phyloP scores from a whole-genome alignment of 1,140 invertebrate species.

The Papilio polytes region DNA sequence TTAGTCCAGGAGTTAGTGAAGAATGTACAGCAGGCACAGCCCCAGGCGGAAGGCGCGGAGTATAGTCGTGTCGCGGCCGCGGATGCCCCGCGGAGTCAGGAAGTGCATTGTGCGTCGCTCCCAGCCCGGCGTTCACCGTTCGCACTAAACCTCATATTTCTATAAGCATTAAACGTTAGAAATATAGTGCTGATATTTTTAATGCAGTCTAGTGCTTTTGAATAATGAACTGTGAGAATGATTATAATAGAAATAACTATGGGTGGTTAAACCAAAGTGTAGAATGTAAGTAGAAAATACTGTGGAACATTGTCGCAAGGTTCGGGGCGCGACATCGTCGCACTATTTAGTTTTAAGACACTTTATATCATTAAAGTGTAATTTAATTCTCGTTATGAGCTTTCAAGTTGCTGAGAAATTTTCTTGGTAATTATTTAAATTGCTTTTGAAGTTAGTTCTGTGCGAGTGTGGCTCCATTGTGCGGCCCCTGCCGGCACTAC shows the following conservation, averaged over 20 bases:
- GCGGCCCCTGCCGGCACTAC: conserved; percentile 1
- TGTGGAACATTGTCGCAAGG: background rate
- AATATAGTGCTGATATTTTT: conserved; percentile 1
- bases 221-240: background rate
- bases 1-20: background rate
- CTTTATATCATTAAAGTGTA: conserved; percentile 26
- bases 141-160: background rate
- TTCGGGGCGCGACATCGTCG: background rate
- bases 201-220: background rate
- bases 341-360: conserved; percentile 26
- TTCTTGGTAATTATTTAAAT: conserved; percentile 36
- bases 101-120: conserved; percentile 4
- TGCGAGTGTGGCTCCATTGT: conserved; percentile 10
- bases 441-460: conserved; percentile 36
- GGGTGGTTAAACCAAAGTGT: background rate
- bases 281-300: background rate
- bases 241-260: background rate
- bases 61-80: background rate
- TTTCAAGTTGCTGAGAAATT: conserved; percentile 31
- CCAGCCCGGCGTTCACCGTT: background rate
- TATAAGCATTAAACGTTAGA: conserved; percentile 15
- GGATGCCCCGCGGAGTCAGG: background rate
- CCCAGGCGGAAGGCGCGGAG: background rate
- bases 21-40: background rate
- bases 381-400: conserved; percentile 29